Conservation (phyloP, 2,888 invertebrate species). For the Ceramica pisi region DNA sequence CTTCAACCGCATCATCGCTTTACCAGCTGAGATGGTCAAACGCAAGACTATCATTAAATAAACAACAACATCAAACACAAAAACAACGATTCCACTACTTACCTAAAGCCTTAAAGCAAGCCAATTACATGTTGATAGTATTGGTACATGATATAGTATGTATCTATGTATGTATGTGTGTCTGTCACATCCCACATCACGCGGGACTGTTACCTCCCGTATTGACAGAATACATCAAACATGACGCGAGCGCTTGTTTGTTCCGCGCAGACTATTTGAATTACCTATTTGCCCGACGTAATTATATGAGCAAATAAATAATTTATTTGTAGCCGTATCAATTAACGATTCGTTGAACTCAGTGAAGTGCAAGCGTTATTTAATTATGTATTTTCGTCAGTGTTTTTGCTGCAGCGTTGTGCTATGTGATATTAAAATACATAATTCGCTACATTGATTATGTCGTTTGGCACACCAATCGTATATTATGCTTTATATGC, state of each 20-base stretch:
- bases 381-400: slow-evolving; percentile 18
- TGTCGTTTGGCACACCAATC: neutral
- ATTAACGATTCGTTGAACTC: slow-evolving; percentile 37
- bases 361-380: slow-evolving; percentile 5
- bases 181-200: slow-evolving; percentile 6
- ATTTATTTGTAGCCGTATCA: slow-evolving; percentile 41
- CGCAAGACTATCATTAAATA: neutral
- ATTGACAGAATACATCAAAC: slow-evolving; percentile 40
- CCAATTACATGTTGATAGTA: neutral
- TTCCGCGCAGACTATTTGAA: slow-evolving; percentile 37
- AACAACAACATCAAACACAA: neutral
- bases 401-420: neutral
- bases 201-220: slow-evolving; percentile 21
- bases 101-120: neutral
- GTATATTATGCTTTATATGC: neutral
- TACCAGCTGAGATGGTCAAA: too few species aligned
- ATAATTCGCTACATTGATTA: neutral
- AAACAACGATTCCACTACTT: too few species aligned
- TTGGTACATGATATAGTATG: neutral
- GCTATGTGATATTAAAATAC: neutral
- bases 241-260: slow-evolving; percentile 38
- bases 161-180: neutral
- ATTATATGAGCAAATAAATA: slow-evolving; percentile 51
- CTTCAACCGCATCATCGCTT: too few species aligned
- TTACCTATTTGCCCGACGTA: slow-evolving; percentile 47